Base-by-base conservation (phyloP, 2,888 invertebrate genomes). In the Blomia tropicalis region DNA sequence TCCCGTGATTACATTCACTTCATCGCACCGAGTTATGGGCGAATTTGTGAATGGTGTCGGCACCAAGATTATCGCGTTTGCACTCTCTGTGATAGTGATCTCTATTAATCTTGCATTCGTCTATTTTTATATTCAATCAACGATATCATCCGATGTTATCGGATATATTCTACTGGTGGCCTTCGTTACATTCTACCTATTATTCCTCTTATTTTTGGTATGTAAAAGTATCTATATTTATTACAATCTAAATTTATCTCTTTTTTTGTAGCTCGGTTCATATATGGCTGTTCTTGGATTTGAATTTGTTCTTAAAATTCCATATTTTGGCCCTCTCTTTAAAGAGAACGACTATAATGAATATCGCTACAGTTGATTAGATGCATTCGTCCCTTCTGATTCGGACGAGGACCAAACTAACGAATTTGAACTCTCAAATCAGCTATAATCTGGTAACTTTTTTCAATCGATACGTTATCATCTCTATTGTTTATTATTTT, bases 1-100 rank as follows among this genome's bases (percentile, higher is more conserved):
- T 65, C 89, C 90, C 4, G 83, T 85, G 1, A 82, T 90, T 64
- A 87, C 88, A 0, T 88, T 90, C 71, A 88, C 88, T 0, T 84
- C 85, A 63, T 83, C 83, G 68, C 73, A 75, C 2, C 76, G 79
- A 53, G 82, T 90, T 51, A 90, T 90, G 89, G 85, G 85, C 36
- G 83, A 85, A 69, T 90, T 89, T 73, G 81, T 79, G 36, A 88
- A 86, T 74, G 85, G 85, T 76, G 69, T 81, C 85, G 74, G 76
- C 30, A 85, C 82, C 73, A 84, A 83, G 76, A 74, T 83, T 25
- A 75, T 83, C 30, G 79, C 86, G 0, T 79, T 82, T 29, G 62
- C 80, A 3, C 74, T 88, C 31, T 82, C 85, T 11, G 71, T 82
- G 7, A 72, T 83, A 43, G 84, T 88, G 4, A 84, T 89, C 69